Base-by-base conservation (phyloP, 2,888 invertebrate species). In the Julus scandinavius region DNA sequence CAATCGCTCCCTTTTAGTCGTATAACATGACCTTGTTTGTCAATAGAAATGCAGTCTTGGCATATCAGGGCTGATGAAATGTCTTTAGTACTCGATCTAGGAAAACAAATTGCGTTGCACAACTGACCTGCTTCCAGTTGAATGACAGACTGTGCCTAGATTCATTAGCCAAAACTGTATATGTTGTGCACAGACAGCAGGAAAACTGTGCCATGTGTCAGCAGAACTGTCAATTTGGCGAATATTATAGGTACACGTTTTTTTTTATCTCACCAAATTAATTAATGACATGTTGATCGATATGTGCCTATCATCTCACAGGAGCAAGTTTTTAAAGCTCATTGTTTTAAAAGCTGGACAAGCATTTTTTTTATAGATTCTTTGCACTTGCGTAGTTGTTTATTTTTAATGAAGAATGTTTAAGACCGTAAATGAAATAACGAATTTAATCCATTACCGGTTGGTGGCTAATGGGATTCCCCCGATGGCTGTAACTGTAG, bases 201-300 rank as follows among this genome's bases (percentile, higher is more conserved):
- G 72, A 72, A 72, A 72, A 72, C 13, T 72, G 72, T 29, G 29
- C 72, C 72, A 72, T 72, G 72, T 72, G 72, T 72, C 72, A 72
- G 72, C 72, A 72, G 29, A 72, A 72, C 72, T 72, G 72, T 72
- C 72, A 72, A 72, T 72, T 72, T 72, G 72, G 72, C 72, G 72
- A 72, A 72, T 72, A n/a, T 72, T 72, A 72, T 29, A n/a, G 72
- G 9, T 72, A 29, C 72, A 72, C 72, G 72, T 72, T 72, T 72
- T 50, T 50, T 13, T 49, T 29, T 29, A 29, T 49, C 49, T 13
- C 29, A 15, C 72, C 29, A 72, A 72, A 72, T 72, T 72, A 72
- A 72, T 72, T 72, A 72, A 72, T n/a, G 72, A 7, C 72, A 29
- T 13, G 72, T 72, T 72, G 72, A 72, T 72, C 72, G 72, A 72